Evolutionary conservation across 2,113 vertebrate genomes (phyloP), one percentile per base, ranked within the genome.

Genomic region (Sebastes schlegelii): DNA sequence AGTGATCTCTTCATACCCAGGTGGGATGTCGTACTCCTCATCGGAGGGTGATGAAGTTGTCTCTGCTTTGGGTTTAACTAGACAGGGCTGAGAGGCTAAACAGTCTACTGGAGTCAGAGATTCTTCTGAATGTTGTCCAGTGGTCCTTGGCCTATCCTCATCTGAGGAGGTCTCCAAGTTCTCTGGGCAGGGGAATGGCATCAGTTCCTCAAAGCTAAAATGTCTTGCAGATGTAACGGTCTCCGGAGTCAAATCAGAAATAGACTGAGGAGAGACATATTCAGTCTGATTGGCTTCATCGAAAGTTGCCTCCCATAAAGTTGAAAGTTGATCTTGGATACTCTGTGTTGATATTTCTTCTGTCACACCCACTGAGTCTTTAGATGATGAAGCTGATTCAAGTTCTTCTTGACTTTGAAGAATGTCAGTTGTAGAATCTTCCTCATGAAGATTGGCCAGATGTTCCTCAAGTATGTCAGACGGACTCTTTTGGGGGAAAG

Each of bases 161-260:
- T 75, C 21, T 86, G 90, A 83, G 21, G 82, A 77, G 23, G 42
- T 78, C 58, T 88, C 77, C 0, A 43, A 13, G 13, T 66, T 79
- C 8, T 1, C 63, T 17, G 55, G 34, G 5, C 60, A 86, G 2
- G 23, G 4, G 64, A 74, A 63, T 4, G 65, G 51, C 11, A 67
- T 51, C 34, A 87, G 34, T 48, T 93, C 88, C 46, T 89, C 90
- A 87, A 94, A 95, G 58, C 90, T 75, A 62, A 94, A 93, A 76
- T 86, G 70, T 79, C 82, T 82, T 73, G 76, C 52, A 70, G 45
- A 54, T 78, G 51, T 81, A 48, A 82, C 84, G 12, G 82, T 90
- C 9, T 93, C 91, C 43, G 93, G 84, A 69, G 87, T 91, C 40
- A 89, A 51, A 66, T 92, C 90, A 54, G 90, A 88, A 43, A 79